Conservation (phyloP, 2,888 invertebrate genomes). For the Cotesia congregata region DNA sequence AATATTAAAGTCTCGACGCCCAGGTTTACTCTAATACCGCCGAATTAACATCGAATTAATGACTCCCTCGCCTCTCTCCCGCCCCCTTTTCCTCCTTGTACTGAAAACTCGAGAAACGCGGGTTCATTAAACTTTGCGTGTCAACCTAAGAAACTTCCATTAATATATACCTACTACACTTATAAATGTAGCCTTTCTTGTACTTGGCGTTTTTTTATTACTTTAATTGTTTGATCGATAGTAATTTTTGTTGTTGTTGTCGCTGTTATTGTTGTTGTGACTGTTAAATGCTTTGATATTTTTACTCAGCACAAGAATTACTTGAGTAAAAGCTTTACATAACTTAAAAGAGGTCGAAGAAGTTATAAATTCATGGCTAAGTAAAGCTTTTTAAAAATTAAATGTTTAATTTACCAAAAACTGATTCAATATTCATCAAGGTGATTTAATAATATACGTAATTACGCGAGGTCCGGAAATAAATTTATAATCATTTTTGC, state of each 20-base stretch:
- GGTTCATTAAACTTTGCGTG: conserved; percentile 1
- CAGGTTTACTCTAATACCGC: conserved; percentile 45
- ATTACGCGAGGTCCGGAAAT: no score
- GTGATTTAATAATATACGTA: no score
- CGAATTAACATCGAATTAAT: conserved; percentile 55
- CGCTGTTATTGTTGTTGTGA: no score
- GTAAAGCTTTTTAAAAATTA: no score
- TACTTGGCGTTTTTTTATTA: neutral
- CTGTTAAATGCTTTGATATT: no score
- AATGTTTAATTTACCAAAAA: no score
- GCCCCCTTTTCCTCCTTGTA: neutral
- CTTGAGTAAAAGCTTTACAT: no score
- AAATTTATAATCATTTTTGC: no score
- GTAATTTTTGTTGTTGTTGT: neutral
- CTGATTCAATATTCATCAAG: no score
- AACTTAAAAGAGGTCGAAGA: no score
- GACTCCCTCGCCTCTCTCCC: conserved; percentile 29
- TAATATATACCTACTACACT: neutral
- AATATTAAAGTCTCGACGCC: conserved; percentile 34
- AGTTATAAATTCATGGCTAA: no score
- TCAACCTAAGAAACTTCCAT: neutral
- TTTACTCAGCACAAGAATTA: no score
- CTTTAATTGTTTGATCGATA: neutral
- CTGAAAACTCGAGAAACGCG: neutral
- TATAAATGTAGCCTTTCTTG: neutral